Conservation (phyloP, 2,888 invertebrate species). For the Caenorhabditis sp. region DNA sequence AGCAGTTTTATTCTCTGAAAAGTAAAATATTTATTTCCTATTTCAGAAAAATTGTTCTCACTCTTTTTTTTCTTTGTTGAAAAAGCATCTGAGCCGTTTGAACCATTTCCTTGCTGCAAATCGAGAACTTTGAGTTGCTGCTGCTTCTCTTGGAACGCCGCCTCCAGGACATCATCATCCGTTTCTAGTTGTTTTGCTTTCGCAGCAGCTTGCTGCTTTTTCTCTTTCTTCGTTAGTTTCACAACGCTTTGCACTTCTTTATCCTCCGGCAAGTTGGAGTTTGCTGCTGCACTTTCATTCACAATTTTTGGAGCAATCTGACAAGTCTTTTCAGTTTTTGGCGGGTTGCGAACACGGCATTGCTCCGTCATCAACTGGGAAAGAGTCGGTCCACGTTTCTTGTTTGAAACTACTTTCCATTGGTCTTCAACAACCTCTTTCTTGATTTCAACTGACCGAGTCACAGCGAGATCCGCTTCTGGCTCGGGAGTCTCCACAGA, state of each 20-base stretch:
- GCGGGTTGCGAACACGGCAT: neutral
- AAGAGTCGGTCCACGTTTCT: neutral
- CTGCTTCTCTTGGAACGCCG: constrained; percentile 11
- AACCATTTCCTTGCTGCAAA: too few relatives aligned
- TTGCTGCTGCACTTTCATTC: neutral
- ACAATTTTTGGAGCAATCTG: neutral
- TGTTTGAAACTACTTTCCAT: neutral
- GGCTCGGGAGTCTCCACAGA: neutral
- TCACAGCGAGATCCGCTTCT: neutral
- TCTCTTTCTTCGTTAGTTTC: constrained; percentile 29
- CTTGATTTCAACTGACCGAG: neutral
- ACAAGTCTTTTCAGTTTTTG: neutral
- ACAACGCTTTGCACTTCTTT: neutral
- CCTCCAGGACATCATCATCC: constrained; percentile 36
- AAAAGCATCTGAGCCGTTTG: too few relatives aligned
- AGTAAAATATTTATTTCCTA: too few relatives aligned
- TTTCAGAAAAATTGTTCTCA: neutral
- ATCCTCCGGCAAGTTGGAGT: neutral
- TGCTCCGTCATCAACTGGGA: neutral
- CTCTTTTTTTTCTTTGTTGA: neutral
- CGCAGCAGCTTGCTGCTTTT: constrained; percentile 7
- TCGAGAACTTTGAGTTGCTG: too few relatives aligned
- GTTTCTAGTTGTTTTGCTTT: constrained; percentile 25
- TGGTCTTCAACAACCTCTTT: neutral
- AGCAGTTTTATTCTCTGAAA: constrained; percentile 11